Percentiles rank a stretch among this genome's conserved stretches.
Conservation (phyloP, 2,888 invertebrate genomes). For the Lissocephala sabroskyi region DNA sequence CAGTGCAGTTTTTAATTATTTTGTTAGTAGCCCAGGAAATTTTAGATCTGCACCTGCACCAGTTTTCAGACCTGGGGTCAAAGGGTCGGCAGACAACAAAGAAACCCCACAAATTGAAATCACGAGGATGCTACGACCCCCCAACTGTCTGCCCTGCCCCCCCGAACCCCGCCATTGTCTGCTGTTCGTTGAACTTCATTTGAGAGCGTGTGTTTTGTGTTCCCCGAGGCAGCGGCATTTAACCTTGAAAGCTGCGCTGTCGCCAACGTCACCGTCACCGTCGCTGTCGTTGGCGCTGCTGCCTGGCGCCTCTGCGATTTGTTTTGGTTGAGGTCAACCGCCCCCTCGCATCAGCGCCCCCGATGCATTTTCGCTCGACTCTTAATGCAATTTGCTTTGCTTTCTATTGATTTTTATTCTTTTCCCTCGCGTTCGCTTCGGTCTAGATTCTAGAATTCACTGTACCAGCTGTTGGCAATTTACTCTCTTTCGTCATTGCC, state of each 20-base stretch:
- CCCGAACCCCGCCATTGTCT: constrained; percentile 3
- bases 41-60: neutral
- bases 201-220: constrained; percentile 24
- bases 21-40: neutral
- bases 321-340: neutral
- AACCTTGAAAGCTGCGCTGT: constrained; percentile 33
- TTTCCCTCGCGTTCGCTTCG: neutral
- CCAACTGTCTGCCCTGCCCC: constrained; percentile 18
- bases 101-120: constrained; percentile 27
- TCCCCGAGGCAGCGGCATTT: constrained; percentile 19
- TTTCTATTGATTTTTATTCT: constrained; percentile 29
- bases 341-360: neutral
- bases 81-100: constrained; percentile 30
- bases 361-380: neutral
- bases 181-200: constrained; percentile 44
- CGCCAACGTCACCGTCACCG: neutral
- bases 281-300: too few species aligned
- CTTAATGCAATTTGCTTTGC: constrained; percentile 25
- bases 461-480: too few species aligned
- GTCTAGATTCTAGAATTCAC: too few species aligned
- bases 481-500: too few species aligned
- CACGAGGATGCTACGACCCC: constrained; percentile 37
- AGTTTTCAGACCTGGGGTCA: neutral
- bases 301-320: neutral
- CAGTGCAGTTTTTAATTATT: neutral